phyloP scores from a whole-genome alignment of 2,797 vertebrate species.

The Pseudochirops corinnae region DNA sequence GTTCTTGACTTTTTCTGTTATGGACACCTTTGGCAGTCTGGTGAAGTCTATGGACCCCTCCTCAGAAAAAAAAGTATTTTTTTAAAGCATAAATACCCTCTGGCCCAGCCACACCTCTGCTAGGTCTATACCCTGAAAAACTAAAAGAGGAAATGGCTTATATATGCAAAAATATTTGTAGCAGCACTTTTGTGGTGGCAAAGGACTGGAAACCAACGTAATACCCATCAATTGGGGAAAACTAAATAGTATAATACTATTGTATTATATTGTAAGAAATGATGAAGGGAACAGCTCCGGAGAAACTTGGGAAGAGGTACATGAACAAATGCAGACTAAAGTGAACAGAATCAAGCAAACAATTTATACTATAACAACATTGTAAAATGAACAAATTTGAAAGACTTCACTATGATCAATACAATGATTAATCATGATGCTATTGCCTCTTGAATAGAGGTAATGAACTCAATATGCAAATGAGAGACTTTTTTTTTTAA shows the following conservation, averaged over 20 bases:
- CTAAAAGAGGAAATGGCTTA: not conserved
- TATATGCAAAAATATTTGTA: not conserved
- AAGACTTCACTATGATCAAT: not conserved
- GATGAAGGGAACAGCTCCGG: not conserved
- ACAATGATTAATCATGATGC: not conserved
- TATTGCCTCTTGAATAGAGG: not conserved
- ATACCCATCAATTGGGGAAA: not conserved
- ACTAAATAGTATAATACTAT: not conserved
- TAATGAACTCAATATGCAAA: not conserved
- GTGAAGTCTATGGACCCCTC: not conserved
- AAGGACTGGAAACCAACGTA: not conserved
- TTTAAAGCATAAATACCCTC: not conserved
- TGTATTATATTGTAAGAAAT: not conserved
- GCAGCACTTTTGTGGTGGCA: not conserved
- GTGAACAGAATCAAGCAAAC: not conserved
- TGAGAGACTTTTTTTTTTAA: not conserved
- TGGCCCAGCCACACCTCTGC: not conserved
- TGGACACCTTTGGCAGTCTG: not conserved
- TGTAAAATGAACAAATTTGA: not conserved
- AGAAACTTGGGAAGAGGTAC: not conserved
- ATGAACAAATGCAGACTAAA: not conserved
- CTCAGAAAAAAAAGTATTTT: not conserved
- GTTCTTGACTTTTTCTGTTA: not conserved
- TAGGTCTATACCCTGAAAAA: not conserved
- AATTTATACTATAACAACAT: not conserved